These are phyloP conservation scores for Corythaeola cristata DNA, from an alignment of 2,113 vertebrate genomes.

Conservation along the genomic window DNA sequence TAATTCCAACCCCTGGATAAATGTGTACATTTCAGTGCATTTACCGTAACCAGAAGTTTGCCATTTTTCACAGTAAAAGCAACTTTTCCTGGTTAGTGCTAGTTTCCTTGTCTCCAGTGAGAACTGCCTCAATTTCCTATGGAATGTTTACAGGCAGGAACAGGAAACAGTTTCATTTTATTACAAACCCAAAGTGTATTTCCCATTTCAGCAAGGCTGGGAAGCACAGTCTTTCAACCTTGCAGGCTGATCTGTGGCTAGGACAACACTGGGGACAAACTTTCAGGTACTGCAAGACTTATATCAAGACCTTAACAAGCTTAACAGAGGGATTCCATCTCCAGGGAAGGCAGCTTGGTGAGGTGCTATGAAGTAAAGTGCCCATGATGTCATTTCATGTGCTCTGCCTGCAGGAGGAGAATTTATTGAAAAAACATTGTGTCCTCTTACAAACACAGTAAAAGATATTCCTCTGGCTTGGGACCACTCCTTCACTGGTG, in stretches of 20 bases:
- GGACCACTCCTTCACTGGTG: neutral
- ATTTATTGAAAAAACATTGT: neutral
- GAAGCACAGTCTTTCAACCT: neutral
- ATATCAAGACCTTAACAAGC: neutral
- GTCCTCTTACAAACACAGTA: neutral
- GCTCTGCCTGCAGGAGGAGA: neutral
- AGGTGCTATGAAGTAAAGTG: neutral
- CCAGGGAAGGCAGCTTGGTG: accelerated
- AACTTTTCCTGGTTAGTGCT: neutral
- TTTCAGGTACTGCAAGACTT: neutral
- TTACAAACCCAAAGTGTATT: neutral
- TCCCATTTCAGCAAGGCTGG: neutral
- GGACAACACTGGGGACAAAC: neutral
- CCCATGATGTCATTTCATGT: neutral
- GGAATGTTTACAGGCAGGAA: slow-evolving; percentile 39
- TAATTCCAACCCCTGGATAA: slow-evolving; percentile 57
- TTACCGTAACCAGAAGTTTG: neutral
- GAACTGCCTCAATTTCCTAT: slow-evolving; percentile 50
- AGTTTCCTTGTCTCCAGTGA: slow-evolving; percentile 27
- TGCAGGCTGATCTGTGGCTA: neutral
- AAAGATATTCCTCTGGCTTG: neutral
- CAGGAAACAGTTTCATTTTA: slow-evolving; percentile 27
- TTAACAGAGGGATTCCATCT: neutral
- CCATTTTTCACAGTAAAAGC: slow-evolving; percentile 2
- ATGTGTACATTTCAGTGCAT: slow-evolving; percentile 43